These are phyloP conservation scores for Brachionus asplanchnoidis DNA, from an alignment of 1,140 invertebrate genomes.

Conservation along the genomic window DNA sequence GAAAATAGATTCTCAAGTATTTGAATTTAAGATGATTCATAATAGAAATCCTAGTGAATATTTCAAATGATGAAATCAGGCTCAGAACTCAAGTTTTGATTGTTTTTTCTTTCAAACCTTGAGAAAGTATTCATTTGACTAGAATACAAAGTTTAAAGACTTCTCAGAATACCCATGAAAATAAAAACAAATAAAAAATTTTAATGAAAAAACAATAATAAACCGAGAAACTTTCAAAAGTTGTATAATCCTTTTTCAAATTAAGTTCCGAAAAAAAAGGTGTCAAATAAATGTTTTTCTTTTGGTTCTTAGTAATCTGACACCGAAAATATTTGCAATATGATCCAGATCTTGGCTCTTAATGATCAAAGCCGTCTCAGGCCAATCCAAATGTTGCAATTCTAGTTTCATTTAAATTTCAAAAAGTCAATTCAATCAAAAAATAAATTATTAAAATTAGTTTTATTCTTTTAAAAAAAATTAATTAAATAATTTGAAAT, in stretches of 20 bases:
- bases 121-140: not conserved
- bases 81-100: too few relatives aligned
- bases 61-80: not conserved
- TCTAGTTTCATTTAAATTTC: too few relatives aligned
- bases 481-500: conserved; percentile 13
- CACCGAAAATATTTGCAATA: not conserved
- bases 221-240: not conserved
- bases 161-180: not conserved
- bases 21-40: not conserved
- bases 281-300: not conserved
- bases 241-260: not conserved
- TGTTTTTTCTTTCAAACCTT: not conserved
- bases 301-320: not conserved
- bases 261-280: not conserved
- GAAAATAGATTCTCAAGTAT: too few relatives aligned
- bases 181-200: not conserved
- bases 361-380: not conserved
- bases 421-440: not conserved
- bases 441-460: conserved; percentile 26
- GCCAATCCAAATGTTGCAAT: too few relatives aligned
- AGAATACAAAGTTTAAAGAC: not conserved
- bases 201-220: not conserved
- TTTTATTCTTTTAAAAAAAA: too few relatives aligned
- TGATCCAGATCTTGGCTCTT: too few relatives aligned
- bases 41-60: not conserved